phyloP scores from a whole-genome alignment of 1,140 invertebrate genomes.

The Ruditapes philippinarum region DNA sequence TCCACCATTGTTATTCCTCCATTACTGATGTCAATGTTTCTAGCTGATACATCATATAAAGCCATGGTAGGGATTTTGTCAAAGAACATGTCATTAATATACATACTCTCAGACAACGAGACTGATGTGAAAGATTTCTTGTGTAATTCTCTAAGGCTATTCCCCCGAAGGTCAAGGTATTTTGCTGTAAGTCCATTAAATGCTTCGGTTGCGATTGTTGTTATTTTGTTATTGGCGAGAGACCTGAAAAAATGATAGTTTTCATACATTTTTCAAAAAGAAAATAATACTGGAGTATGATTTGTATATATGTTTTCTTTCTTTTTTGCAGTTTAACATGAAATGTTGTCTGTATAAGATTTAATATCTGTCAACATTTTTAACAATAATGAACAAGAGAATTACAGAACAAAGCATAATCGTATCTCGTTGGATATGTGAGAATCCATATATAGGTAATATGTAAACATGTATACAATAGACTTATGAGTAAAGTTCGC shows the following conservation, averaged over 20 bases:
- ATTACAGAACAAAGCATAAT: no score
- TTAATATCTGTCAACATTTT: no score
- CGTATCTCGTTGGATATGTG: no score
- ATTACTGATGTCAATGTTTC: constrained; percentile 57
- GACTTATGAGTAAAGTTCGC: no score
- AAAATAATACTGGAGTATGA: no score
- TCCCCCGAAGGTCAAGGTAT: constrained; percentile 30
- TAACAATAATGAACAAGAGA: no score
- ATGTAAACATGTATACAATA: no score
- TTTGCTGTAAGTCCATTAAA: constrained; percentile 60
- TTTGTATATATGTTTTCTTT: no score
- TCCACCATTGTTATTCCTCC: constrained; percentile 68
- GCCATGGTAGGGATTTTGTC: constrained; percentile 65
- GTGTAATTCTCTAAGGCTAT: constrained; percentile 22
- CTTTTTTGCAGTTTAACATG: no score
- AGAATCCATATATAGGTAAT: no score
- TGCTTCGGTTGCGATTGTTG: constrained; percentile 65
- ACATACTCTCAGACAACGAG: constrained; percentile 39
- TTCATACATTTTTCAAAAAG: no score
- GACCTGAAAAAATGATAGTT: constrained; percentile 64
- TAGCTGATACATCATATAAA: constrained; percentile 63
- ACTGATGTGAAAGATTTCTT: constrained; percentile 30
- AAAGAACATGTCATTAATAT: constrained; percentile 65
- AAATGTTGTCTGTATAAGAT: no score
- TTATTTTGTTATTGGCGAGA: constrained; percentile 72